Evolutionary conservation across 2,888 invertebrate species (phyloP), one percentile per base, ranked within the genome.

Genomic region (Pachliopta kotzebuea): DNA sequence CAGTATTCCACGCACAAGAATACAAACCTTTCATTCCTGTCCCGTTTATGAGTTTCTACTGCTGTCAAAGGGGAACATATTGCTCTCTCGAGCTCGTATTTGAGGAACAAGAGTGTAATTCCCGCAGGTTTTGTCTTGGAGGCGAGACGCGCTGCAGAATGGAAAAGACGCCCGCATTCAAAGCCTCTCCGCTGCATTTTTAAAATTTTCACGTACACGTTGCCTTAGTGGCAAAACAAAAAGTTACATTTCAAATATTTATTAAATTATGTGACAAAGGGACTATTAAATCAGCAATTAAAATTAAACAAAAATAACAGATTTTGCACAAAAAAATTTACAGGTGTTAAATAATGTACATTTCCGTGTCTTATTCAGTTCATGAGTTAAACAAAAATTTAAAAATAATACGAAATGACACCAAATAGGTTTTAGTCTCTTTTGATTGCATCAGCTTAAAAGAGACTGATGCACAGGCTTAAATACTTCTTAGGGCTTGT

Each of bases 51-150:
- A 85, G 84, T 84, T 85, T 78, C 79, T 73, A 79, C 79, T 78
- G 79, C 81, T 85, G 82, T 87, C 87, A 89, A 90, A 90, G 85
- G 83, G 80, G 79, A 80, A 85, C 86, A 86, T 89, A 86, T 81
- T 88, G 79, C 81, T 74, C 77, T 65, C 52, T 57, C 74, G 77
- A 76, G 78, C 77, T 79, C 81, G 85, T 86, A 85, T 87, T 88
- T 87, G 87, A 86, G 79, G 78, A 84, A 86, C 84, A 85, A 84
- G 86, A 86, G 84, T 81, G 85, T 87, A 88, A 88, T 87, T 88
- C 85, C 85, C 85, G 78, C 81, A 77, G 84, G 88, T 88, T 88
- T 88, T 89, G 88, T 89, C 86, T 88, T 81, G 83, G 79, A 73
- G 37, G 60, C 73, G 71, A 83, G 83, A 81, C 79, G 80, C 80